These are phyloP conservation scores for Betta splendens DNA, from an alignment of 2,797 vertebrate species.

Conservation along the genomic window DNA sequence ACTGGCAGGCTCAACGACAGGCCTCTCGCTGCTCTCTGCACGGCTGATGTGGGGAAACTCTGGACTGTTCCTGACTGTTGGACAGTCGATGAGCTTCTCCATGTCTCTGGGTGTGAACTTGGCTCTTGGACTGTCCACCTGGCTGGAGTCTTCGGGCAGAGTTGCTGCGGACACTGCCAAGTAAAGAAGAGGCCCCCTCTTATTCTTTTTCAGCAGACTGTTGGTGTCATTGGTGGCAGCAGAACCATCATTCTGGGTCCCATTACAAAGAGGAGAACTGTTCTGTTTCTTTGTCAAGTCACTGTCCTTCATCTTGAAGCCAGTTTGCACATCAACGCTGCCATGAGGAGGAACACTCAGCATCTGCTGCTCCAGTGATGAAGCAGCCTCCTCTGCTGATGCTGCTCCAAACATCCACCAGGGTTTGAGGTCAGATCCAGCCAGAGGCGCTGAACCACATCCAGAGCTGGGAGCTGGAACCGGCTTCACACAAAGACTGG, in stretches of 20 bases:
- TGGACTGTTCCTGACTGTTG: slow-evolving; percentile 66
- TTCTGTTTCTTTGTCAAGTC: slow-evolving; percentile 56
- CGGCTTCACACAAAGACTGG: slow-evolving; percentile 84
- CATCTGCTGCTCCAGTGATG: slow-evolving; percentile 72
- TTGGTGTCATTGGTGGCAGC: slow-evolving; percentile 70
- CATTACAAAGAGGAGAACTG: neutral
- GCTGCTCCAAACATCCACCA: slow-evolving; percentile 71
- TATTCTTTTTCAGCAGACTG: slow-evolving; percentile 63
- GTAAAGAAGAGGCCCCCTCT: slow-evolving; percentile 45
- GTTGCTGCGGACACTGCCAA: slow-evolving; percentile 10
- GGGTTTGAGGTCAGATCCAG: slow-evolving; percentile 74
- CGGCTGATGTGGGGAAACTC: slow-evolving; percentile 40
- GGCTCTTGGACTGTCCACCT: slow-evolving; percentile 44
- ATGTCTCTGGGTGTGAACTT: slow-evolving; percentile 76
- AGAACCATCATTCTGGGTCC: neutral
- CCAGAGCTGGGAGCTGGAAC: neutral
- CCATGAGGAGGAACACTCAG: neutral
- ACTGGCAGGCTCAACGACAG: slow-evolving; percentile 76
- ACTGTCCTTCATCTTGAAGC: slow-evolving; percentile 17
- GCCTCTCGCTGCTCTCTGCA: slow-evolving; percentile 61
- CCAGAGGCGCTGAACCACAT: slow-evolving; percentile 26
- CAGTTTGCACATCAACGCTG: neutral
- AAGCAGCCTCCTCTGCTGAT: slow-evolving; percentile 39
- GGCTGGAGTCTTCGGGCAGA: slow-evolving; percentile 59
- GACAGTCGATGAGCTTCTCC: neutral